phyloP scores from a whole-genome alignment of 2,797 vertebrate species.

The Chloroceryle inda region DNA sequence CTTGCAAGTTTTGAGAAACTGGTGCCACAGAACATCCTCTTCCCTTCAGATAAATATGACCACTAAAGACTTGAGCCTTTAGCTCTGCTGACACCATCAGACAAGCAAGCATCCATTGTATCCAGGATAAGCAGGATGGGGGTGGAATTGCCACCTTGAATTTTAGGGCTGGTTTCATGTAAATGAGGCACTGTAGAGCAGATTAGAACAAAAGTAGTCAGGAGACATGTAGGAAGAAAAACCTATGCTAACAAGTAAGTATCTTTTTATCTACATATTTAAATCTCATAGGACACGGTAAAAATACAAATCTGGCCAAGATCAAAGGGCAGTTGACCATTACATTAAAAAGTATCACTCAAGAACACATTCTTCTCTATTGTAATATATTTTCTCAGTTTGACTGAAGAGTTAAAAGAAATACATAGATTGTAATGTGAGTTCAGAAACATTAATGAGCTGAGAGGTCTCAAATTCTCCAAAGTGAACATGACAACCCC shows the following conservation, averaged over 20 bases:
- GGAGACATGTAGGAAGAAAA: not conserved
- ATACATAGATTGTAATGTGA: not conserved
- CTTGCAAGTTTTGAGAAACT: not conserved
- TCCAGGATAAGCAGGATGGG: not conserved
- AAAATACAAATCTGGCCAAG: not conserved
- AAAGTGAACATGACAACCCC: not conserved
- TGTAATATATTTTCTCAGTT: not conserved
- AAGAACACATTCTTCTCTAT: rapidly evolving
- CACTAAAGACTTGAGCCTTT: not conserved
- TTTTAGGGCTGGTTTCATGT: not conserved
- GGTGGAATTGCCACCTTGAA: not conserved
- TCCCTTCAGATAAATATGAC: not conserved
- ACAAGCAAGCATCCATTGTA: not conserved
- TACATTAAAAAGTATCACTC: not conserved
- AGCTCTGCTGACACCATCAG: not conserved
- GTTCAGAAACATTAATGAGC: not conserved
- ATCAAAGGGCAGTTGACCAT: not conserved
- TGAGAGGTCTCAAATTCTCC: not conserved
- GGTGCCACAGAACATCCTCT: not conserved
- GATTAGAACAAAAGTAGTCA: not conserved
- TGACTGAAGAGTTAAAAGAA: not conserved
- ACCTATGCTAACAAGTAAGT: not conserved
- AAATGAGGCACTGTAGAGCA: not conserved
- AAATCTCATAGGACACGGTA: not conserved
- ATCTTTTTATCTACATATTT: not conserved